A percentile compares a stretch with the other conserved stretches of the same genome.
phyloP scores from a whole-genome alignment of 2,888 invertebrate genomes.

The Steinernema scapterisci region DNA sequence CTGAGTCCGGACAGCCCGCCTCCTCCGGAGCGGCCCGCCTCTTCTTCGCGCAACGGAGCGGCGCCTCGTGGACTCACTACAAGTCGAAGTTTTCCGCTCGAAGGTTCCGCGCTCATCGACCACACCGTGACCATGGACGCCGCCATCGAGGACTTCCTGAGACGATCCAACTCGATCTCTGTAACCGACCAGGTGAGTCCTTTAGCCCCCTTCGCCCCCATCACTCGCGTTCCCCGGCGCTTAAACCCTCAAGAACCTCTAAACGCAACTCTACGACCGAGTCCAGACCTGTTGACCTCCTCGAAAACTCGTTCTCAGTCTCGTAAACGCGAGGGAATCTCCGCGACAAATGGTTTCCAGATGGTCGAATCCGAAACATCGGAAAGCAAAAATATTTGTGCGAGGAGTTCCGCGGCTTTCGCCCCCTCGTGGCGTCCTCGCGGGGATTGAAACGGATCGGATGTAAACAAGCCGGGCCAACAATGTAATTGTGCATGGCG shows the following conservation, averaged over 20 bases:
- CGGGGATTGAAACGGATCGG: not conserved
- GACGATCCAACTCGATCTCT: conserved; percentile 54
- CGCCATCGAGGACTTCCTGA: conserved; percentile 52
- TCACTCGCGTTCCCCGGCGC: not conserved
- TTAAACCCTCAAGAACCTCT: no score
- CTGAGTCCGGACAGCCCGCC: conserved; percentile 1
- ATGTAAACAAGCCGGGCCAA: conserved; percentile 26
- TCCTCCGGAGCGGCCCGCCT: not conserved
- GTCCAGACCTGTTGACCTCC: no score
- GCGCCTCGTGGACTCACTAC: conserved; percentile 10
- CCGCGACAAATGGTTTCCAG: not conserved
- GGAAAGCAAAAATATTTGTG: not conserved
- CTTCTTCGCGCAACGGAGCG: conserved; percentile 23
- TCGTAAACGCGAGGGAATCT: not conserved
- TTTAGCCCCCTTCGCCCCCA: not conserved
- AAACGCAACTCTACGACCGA: not conserved
- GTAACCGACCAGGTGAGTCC: conserved; percentile 45
- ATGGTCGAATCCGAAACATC: conserved; percentile 2
- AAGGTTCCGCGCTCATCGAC: conserved; percentile 21
- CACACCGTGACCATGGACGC: conserved; percentile 30
- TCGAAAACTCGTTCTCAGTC: no score
- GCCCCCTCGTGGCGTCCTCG: not conserved
- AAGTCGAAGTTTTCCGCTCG: conserved; percentile 24
- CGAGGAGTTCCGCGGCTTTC: not conserved
- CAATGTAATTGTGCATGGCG: conserved; percentile 13